Conservation (phyloP, 2,888 invertebrate genomes). For the Mesochorus sp. region DNA sequence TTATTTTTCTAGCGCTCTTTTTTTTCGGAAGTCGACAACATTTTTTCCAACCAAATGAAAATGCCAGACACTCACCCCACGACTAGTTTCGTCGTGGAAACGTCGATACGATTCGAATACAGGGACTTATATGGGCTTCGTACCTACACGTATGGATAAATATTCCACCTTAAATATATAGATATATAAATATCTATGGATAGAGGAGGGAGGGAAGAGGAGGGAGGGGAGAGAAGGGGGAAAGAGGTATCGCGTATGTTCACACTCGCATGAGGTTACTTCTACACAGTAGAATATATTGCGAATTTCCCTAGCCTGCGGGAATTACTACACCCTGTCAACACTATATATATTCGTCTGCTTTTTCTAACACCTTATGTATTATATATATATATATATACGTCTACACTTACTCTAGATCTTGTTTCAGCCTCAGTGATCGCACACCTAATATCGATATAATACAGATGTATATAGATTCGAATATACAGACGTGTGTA, state of each 20-base stretch:
- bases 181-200: background rate
- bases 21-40: constrained; percentile 2
- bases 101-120: constrained; percentile 29
- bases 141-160: background rate
- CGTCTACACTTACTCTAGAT: constrained; percentile 32
- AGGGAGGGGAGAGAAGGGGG: background rate
- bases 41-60: constrained; percentile 34
- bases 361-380: constrained; percentile 49
- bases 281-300: constrained; percentile 54
- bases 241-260: constrained; percentile 32
- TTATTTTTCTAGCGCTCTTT: constrained; percentile 15
- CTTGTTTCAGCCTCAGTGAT: constrained; percentile 45
- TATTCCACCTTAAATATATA: constrained; percentile 12
- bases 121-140: background rate
- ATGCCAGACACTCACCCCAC: constrained; percentile 35
- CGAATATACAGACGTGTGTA: background rate
- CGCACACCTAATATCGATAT: constrained; percentile 10
- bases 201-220: background rate
- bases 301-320: constrained; percentile 56
- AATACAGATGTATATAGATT: constrained; percentile 2
- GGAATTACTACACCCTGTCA: constrained; percentile 29
- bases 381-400: no score
- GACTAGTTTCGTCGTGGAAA: constrained; percentile 26
- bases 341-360: constrained; percentile 34
- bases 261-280: constrained; percentile 21